These are phyloP conservation scores for Percopsis transmontana DNA, from an alignment of 2,113 vertebrate genomes.

Conservation along the genomic window DNA sequence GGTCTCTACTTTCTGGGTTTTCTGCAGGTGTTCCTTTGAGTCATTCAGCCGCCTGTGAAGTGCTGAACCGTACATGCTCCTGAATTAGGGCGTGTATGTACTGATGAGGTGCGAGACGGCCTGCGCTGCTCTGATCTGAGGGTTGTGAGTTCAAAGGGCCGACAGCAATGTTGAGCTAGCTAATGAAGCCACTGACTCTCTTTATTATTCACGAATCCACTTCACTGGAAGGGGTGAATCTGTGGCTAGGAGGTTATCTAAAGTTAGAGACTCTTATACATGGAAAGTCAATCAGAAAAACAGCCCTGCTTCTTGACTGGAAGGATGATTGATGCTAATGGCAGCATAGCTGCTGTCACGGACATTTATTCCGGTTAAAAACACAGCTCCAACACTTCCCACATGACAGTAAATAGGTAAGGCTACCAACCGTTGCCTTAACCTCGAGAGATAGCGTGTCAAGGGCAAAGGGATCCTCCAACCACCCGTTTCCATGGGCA, in stretches of 20 bases:
- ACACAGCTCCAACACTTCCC: slow-evolving; percentile 31
- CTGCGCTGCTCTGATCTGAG: slow-evolving; percentile 76
- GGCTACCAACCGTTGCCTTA: slow-evolving; percentile 55
- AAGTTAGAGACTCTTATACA: slow-evolving; percentile 47
- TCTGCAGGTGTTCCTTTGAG: slow-evolving; percentile 62
- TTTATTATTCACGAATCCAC: slow-evolving; percentile 61
- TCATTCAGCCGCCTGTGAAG: slow-evolving; percentile 43
- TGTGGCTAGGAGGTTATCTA: slow-evolving; percentile 73
- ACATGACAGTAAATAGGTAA: slow-evolving; percentile 50
- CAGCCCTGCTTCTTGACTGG: slow-evolving; percentile 41
- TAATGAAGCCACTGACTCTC: slow-evolving; percentile 75
- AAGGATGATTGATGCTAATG: slow-evolving; percentile 40
- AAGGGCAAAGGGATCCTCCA: slow-evolving; percentile 71
- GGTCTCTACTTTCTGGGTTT: slow-evolving; percentile 46
- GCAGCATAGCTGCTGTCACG: slow-evolving; percentile 8
- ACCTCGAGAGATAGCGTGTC: slow-evolving; percentile 66
- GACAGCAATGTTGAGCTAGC: slow-evolving; percentile 56
- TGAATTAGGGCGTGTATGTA: slow-evolving; percentile 71
- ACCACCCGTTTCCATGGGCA: slow-evolving; percentile 74
- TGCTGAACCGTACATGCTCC: slow-evolving; percentile 62
- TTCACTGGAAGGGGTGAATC: slow-evolving; percentile 70
- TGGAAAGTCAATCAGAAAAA: slow-evolving; percentile 24
- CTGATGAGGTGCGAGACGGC: slow-evolving; percentile 78
- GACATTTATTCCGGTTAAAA: slow-evolving; percentile 32
- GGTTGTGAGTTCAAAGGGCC: slow-evolving; percentile 75